Conservation (phyloP, 2,888 invertebrate genomes). For the Onchidella celtica region DNA sequence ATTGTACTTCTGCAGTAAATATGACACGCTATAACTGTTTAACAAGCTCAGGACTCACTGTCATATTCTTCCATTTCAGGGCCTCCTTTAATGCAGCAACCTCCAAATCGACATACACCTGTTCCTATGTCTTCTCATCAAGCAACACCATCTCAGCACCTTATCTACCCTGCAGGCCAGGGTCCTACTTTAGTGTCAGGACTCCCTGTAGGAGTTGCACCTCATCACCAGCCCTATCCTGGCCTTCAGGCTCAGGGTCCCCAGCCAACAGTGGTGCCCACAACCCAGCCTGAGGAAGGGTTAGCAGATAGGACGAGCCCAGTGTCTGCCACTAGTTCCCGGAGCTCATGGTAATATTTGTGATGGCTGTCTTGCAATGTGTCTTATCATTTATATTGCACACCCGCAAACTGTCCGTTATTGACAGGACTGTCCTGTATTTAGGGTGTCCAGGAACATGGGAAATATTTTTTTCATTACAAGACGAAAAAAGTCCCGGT, state of each 20-base stretch:
- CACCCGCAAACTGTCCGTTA: too few relatives aligned
- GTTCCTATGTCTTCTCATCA: conserved; percentile 32
- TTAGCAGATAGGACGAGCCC: conserved; percentile 42
- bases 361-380: too few relatives aligned
- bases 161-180: conserved; percentile 30
- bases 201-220: neutral
- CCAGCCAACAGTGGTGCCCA: neutral
- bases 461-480: too few relatives aligned
- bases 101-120: neutral
- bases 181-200: conserved; percentile 1
- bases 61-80: conserved; percentile 4
- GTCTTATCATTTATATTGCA: too few relatives aligned
- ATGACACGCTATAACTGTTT: too few relatives aligned
- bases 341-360: conserved; percentile 56
- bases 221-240: conserved; percentile 16
- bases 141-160: conserved; percentile 23
- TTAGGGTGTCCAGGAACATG: too few relatives aligned
- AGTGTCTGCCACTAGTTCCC: conserved; percentile 47
- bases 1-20: too few relatives aligned
- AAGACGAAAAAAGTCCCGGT: too few relatives aligned
- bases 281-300: conserved; percentile 18
- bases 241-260: conserved; percentile 3
- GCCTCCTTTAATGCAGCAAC: neutral
- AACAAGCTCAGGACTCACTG: too few relatives aligned
- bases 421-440: too few relatives aligned